Evolutionary conservation across 2,888 invertebrate species (phyloP).

Genomic region (Vannuccia rotundouncinata): DNA sequence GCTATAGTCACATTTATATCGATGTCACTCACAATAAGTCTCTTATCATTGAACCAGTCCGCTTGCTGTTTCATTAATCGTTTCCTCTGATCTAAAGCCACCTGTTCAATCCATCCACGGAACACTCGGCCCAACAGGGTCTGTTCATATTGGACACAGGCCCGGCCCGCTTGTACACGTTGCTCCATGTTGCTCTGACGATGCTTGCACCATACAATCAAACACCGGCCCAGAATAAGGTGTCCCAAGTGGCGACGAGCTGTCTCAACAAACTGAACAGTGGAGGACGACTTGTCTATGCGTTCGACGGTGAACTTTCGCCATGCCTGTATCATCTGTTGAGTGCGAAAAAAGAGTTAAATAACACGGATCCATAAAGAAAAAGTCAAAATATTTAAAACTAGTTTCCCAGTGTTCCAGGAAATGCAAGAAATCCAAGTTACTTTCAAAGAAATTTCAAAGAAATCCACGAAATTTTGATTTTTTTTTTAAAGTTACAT

Average conservation of each 20-base stretch:
- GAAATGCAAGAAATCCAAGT: no score
- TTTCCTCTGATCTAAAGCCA: not conserved
- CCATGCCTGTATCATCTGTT: not conserved
- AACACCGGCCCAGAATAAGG: not conserved
- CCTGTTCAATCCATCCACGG: not conserved
- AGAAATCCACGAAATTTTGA: no score
- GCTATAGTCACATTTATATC: no score
- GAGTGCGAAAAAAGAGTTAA: not conserved
- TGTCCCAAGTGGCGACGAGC: not conserved
- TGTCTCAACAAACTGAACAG: not conserved
- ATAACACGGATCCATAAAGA: no score
- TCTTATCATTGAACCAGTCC: constrained; percentile 7
- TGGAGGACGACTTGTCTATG: not conserved
- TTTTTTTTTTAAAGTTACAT: no score
- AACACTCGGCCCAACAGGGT: not conserved
- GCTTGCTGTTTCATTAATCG: not conserved
- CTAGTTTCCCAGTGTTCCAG: no score
- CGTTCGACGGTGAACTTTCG: not conserved
- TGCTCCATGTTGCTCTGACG: not conserved
- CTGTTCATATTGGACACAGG: not conserved
- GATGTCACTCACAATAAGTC: constrained; percentile 6
- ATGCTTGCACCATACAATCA: not conserved
- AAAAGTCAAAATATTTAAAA: no score
- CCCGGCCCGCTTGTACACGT: not conserved
- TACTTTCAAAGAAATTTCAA: no score